These are phyloP conservation scores for Ivindomyrus marchei DNA, from an alignment of 2,113 vertebrate species.

Conservation along the genomic window DNA sequence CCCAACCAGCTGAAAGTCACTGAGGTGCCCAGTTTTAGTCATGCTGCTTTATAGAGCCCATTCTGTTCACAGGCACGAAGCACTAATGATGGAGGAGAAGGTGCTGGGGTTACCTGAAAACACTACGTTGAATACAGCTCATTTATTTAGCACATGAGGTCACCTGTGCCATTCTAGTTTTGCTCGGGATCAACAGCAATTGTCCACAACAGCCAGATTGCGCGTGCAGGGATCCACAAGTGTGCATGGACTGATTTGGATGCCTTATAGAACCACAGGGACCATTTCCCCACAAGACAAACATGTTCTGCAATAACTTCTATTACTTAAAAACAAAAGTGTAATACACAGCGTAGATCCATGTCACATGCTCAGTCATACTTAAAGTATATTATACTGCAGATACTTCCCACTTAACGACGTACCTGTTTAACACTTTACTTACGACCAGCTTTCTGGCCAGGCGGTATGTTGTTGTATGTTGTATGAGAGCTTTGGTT, in stretches of 20 bases:
- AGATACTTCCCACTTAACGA: background rate
- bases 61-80: background rate
- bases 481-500: background rate
- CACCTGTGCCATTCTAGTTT: background rate
- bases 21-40: background rate
- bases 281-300: background rate
- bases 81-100: background rate
- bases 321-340: background rate
- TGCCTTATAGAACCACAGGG: background rate
- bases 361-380: background rate
- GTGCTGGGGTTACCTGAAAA: background rate
- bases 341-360: background rate
- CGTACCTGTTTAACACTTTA: too few relatives aligned
- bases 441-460: too few relatives aligned
- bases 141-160: background rate
- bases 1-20: background rate
- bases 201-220: background rate
- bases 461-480: background rate
- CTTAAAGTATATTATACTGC: background rate
- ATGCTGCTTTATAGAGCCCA: background rate
- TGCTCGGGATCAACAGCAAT: background rate
- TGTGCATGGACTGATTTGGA: background rate
- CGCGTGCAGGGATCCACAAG: background rate
- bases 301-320: background rate
- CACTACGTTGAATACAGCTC: background rate